These are phyloP conservation scores for Xestia xanthographa DNA, from an alignment of 2,888 invertebrate species.

Conservation along the genomic window DNA sequence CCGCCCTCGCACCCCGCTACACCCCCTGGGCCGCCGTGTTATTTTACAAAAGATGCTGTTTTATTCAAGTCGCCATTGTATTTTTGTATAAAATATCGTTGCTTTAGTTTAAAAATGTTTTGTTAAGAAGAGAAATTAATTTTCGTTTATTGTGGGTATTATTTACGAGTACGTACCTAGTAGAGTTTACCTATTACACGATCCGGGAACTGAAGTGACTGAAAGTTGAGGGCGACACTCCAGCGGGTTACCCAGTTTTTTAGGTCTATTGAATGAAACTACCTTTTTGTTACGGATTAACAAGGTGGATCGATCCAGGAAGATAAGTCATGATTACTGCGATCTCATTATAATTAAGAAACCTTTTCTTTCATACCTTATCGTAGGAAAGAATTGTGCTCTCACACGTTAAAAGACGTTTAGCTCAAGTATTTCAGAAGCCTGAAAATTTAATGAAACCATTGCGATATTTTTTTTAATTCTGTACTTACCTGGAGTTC, in stretches of 20 bases:
- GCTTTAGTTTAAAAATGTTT: conserved; percentile 57
- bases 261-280: not conserved
- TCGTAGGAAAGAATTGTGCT: not conserved
- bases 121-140: conserved; percentile 26
- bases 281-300: not conserved
- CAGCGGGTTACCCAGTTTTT: not conserved
- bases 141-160: conserved; percentile 13
- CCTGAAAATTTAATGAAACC: not conserved
- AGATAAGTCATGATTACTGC: not conserved
- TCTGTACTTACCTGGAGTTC: too few species aligned
- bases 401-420: not conserved
- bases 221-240: too few species aligned
- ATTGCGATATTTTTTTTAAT: too few species aligned
- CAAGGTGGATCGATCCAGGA: not conserved
- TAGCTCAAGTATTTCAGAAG: not conserved
- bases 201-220: not conserved
- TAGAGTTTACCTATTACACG: not conserved
- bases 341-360: not conserved
- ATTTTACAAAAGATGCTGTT: conserved; percentile 82
- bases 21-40: conserved; percentile 67
- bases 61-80: conserved; percentile 84
- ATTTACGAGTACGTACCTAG: not conserved
- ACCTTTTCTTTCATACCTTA: not conserved
- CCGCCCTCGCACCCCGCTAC: conserved; percentile 43
- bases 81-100: conserved; percentile 74